Base-by-base conservation (phyloP, 2,797 vertebrate species). In the Cyprinodon diabolis region DNA sequence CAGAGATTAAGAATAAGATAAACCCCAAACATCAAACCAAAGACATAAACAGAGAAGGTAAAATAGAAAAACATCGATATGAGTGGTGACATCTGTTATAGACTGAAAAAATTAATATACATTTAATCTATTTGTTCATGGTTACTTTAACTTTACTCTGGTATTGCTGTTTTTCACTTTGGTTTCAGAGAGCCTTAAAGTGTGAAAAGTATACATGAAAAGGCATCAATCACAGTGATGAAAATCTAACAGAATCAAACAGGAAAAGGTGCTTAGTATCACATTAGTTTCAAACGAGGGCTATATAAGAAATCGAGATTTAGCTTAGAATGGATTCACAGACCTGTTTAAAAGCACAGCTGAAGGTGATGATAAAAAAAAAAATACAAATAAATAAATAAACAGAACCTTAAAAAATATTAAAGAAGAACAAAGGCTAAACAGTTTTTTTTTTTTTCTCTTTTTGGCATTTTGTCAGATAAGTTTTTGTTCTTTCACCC, bases 291-390 rank as follows among this genome's bases (percentile, higher is more conserved):
- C 56, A 14, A 51, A 15, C 1, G 3, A 9, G 37, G 10, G 23
- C 30, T 12, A 30, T 48, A 15, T 54, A 13, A 70, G 35, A 66
- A 54, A 60, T 60, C 17, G 30, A 57, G 21, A 25, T n/a, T n/a
- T 25, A 69, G 66, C 72, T 17, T 14, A 76, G 30, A 58, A 72
- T 47, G 2, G 19, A 69, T 37, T 43, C 12, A 45, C 72, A 60
- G 55, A 47, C 35, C 52, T 71, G 54, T 55, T 47, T 4, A 0
- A 37, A 8, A 45, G 62, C 47, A 51, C 68, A 69, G 12, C 30
- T 19, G 21, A 56, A 45, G 47, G 52, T 23, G 37, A 30, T 14
- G 62, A n/a, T 30, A 17, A 43, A 69, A 63, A 69, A 63, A 6
- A 14, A n/a, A 6, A 19, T 17, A 19, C 13, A 45, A 14, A 65